phyloP scores from a whole-genome alignment of 2,888 invertebrate species.

The Bombylius major region DNA sequence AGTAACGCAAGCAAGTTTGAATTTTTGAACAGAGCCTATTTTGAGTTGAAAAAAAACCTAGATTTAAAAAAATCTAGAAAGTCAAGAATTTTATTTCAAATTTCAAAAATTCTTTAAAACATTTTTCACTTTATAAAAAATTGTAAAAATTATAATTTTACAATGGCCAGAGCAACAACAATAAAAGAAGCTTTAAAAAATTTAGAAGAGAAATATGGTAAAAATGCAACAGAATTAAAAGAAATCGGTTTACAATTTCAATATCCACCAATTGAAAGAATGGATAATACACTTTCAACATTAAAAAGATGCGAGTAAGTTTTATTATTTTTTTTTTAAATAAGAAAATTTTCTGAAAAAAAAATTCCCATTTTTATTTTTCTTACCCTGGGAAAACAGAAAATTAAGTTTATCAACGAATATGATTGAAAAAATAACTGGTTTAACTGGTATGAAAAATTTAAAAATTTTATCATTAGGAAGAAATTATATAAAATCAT shows the following conservation, averaged over 20 bases:
- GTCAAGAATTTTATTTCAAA: too few species aligned
- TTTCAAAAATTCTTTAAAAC: too few species aligned
- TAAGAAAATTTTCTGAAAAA: conserved; percentile 18
- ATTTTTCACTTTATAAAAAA: too few species aligned
- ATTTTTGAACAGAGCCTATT: too few species aligned
- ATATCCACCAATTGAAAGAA: conserved; percentile 89
- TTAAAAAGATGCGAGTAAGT: conserved; percentile 66
- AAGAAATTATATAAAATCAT: conserved; percentile 80
- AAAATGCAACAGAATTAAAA: conserved; percentile 51
- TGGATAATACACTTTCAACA: conserved; percentile 71
- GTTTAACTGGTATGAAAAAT: conserved; percentile 69
- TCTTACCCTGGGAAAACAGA: conserved; percentile 36
- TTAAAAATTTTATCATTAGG: conserved; percentile 73
- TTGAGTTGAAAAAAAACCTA: too few species aligned
- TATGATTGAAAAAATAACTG: conserved; percentile 83
- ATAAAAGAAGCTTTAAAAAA: conserved; percentile 77
- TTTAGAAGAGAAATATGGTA: conserved; percentile 69
- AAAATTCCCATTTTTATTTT: neutral
- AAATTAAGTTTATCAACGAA: conserved; percentile 87
- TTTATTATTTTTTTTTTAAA: conserved; percentile 1
- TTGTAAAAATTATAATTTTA: too few species aligned
- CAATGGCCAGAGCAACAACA: conserved; percentile 54
- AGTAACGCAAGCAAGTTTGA: too few species aligned
- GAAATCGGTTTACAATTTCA: conserved; percentile 77
- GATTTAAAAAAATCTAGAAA: too few species aligned